A percentile compares a stretch with the other conserved stretches of the same genome.
phyloP scores from a whole-genome alignment of 2,888 invertebrate species.

The Timema cristinae region DNA sequence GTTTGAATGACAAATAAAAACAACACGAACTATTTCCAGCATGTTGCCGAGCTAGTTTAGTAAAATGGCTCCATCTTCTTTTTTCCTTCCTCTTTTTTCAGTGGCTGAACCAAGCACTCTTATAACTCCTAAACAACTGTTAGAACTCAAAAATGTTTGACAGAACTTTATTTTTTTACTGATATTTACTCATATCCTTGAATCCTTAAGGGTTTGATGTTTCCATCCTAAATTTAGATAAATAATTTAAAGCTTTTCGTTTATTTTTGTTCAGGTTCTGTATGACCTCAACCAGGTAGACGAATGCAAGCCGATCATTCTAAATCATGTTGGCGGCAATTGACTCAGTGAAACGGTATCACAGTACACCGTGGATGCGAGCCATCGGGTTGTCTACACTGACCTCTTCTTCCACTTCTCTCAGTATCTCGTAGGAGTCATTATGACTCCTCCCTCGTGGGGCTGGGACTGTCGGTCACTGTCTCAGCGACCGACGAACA shows the following conservation, averaged over 20 bases:
- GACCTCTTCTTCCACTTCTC: slow-evolving; percentile 45
- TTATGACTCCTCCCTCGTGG: slow-evolving; percentile 10
- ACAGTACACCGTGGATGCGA: slow-evolving; percentile 4
- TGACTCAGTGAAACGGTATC: slow-evolving; percentile 41
- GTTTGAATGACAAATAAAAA: neutral
- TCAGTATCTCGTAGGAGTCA: slow-evolving; percentile 18
- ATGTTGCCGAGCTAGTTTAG: neutral
- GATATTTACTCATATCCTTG: neutral
- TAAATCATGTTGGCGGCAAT: slow-evolving; percentile 38
- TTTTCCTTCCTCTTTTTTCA: neutral
- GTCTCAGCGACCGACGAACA: neutral
- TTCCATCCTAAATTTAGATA: too few relatives aligned
- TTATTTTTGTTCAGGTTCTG: slow-evolving; percentile 45
- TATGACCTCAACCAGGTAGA: slow-evolving; percentile 54
- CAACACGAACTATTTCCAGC: neutral
- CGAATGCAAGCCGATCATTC: slow-evolving; percentile 40
- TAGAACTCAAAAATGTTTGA: neutral
- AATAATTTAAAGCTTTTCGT: slow-evolving; percentile 14
- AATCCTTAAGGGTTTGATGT: neutral
- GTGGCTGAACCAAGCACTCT: neutral
- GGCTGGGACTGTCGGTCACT: slow-evolving; percentile 15
- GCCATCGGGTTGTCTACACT: slow-evolving; percentile 49
- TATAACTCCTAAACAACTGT: neutral
- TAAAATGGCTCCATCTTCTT: neutral
- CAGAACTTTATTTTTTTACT: neutral